These are phyloP conservation scores for Papilio glaucus DNA, from an alignment of 1,140 invertebrate genomes.

Conservation along the genomic window DNA sequence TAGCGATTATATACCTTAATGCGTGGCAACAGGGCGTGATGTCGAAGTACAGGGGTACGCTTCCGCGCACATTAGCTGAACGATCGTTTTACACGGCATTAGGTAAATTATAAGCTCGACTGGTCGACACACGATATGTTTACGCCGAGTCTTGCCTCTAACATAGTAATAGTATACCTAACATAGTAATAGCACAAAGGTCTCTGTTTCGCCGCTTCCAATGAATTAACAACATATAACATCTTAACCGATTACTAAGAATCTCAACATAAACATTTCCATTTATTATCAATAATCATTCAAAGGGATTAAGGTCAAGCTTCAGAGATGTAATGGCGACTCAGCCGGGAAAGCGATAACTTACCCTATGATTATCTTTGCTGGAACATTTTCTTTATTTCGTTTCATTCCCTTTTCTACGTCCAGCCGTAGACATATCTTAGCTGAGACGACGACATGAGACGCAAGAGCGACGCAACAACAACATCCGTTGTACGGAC, in stretches of 20 bases:
- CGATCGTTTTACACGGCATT: slow-evolving; percentile 77
- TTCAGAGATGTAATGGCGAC: not conserved
- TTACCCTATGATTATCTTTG: too few species aligned
- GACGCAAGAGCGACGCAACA: too few species aligned
- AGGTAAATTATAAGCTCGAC: slow-evolving; percentile 80
- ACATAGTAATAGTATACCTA: slow-evolving; percentile 23
- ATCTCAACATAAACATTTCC: not conserved
- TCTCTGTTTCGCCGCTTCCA: not conserved
- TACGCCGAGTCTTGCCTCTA: slow-evolving; percentile 41
- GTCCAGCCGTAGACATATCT: too few species aligned
- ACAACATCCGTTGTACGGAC: too few species aligned
- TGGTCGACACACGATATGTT: slow-evolving; percentile 71
- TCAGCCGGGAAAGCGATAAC: not conserved
- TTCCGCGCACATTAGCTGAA: slow-evolving; percentile 61
- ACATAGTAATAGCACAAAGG: not conserved
- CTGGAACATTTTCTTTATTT: too few species aligned
- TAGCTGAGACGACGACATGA: too few species aligned
- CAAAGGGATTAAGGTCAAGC: not conserved
- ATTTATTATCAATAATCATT: not conserved
- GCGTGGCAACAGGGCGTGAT: not conserved
- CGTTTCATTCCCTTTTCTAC: too few species aligned
- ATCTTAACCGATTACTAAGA: slow-evolving; percentile 4
- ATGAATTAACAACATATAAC: not conserved
- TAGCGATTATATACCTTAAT: slow-evolving; percentile 7
- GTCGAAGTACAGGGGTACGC: slow-evolving; percentile 1